Base-by-base conservation (phyloP, 2,797 vertebrate species). In the Moxostoma hubbsi region DNA sequence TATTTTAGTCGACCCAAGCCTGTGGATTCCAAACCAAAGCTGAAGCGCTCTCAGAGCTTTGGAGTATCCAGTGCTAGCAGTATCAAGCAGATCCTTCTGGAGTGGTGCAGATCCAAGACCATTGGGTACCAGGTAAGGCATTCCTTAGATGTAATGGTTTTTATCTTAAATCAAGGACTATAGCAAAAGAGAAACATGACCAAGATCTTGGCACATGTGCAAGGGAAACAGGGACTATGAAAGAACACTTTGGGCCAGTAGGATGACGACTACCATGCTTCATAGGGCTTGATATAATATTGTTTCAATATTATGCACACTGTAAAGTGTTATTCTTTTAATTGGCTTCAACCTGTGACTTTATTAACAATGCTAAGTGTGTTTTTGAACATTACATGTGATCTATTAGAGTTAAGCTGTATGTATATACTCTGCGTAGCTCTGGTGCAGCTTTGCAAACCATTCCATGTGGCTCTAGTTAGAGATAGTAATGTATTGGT, bases 91-190 rank as follows among this genome's bases (percentile, higher is more conserved):
- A 96, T 98, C 82, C 95, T 99, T 24, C 92, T 99, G 0, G 97
- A 99, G 49, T 99, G 97, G 97, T 99, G 98, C 83, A 96, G 98
- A 45, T 98, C 95, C 77, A 98, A 98, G 92, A 99, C 98, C 24
- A 89, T 96, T 1, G 97, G 97, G 86, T 99, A 99, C 92, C 94
- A 98, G 95, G 97, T 98, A 75, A 85, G 77, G 73, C 47, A 74
- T 36, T 53, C 45, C 9, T 5, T 53, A 13, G 49, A 45, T 63
- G 45, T 58, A n/a, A 55, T 12, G 7, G 47, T 13, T 53, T 51
- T 36, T 36, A 24, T 57, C 45, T 18, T 5, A 54, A 9, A 59
- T 36, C 36, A 69, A 46, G 59, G 8, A 62, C 10, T 57, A 58
- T 9, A 51, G 12, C 45, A 65, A 16, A 54, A 49, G 46, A 51